Conservation (phyloP, 2,113 vertebrate genomes). For the Bostrychus sinensis region DNA sequence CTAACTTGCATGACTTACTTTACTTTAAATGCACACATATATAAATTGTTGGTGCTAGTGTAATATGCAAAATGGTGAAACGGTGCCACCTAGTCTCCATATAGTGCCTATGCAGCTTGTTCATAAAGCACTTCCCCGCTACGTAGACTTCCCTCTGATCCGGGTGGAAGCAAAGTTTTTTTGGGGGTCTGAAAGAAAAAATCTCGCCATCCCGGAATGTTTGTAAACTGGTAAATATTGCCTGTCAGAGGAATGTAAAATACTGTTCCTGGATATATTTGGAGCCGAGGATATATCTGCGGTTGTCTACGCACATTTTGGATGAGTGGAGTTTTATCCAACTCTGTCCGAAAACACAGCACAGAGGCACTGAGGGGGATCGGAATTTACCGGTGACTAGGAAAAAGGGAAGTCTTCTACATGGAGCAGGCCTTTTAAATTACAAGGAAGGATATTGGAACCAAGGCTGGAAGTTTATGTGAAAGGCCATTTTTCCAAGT, state of each 20-base stretch:
- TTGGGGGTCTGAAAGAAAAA: slow-evolving; percentile 33
- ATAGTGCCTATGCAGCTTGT: slow-evolving; percentile 17
- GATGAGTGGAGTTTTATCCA: slow-evolving; percentile 38
- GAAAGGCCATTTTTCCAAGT: slow-evolving; percentile 9
- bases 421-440: slow-evolving; percentile 3
- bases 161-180: slow-evolving; percentile 59
- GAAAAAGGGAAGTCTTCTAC: slow-evolving; percentile 25
- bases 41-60: too few relatives aligned
- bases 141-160: slow-evolving; percentile 39
- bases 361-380: slow-evolving; percentile 51
- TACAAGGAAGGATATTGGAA: background rate
- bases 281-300: background rate
- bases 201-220: slow-evolving; percentile 35
- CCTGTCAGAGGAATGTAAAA: background rate
- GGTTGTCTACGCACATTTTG: slow-evolving; percentile 35
- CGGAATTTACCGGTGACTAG: slow-evolving; percentile 72
- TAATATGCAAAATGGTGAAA: background rate
- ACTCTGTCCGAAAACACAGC: slow-evolving; percentile 31
- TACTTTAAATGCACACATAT: too few relatives aligned
- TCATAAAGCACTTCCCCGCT: slow-evolving; percentile 45
- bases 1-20: too few relatives aligned
- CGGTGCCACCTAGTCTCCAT: slow-evolving; percentile 38
- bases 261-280: background rate
- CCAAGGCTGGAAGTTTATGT: slow-evolving; percentile 1
- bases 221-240: slow-evolving; percentile 22